Conservation (phyloP, 2,888 invertebrate genomes). For the Sphaerophoria rueppellii region DNA sequence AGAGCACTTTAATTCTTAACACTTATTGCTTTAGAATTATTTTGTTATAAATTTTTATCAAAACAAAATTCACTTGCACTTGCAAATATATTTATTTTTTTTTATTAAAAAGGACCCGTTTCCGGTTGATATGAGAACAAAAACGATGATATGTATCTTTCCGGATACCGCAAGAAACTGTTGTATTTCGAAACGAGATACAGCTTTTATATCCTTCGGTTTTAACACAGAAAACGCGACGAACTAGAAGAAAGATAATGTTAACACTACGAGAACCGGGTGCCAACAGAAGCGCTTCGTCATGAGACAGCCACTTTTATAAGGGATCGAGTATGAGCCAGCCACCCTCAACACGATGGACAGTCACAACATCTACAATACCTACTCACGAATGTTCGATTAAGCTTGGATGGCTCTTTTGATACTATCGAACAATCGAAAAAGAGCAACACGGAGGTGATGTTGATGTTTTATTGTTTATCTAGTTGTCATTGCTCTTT, state of each 20-base stretch:
- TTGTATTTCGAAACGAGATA: background rate
- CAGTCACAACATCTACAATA: background rate
- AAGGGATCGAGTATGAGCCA: background rate
- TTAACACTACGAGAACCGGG: slow-evolving; percentile 40
- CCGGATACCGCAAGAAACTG: background rate
- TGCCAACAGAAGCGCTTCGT: slow-evolving; percentile 34
- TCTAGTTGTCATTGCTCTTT: too few species aligned
- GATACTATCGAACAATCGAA: too few species aligned
- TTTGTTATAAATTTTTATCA: too few species aligned
- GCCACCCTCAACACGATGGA: background rate
- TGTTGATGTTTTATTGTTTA: too few species aligned
- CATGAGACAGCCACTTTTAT: slow-evolving; percentile 32
- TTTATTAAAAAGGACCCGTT: too few species aligned
- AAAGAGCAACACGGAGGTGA: too few species aligned
- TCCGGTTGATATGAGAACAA: background rate
- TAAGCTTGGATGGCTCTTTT: too few species aligned
- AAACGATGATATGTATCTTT: background rate
- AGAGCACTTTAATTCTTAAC: too few species aligned
- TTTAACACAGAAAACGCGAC: slow-evolving; percentile 1
- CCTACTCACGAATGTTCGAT: background rate
- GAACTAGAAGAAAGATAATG: slow-evolving; percentile 12
- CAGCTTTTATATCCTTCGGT: slow-evolving; percentile 54
- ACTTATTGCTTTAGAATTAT: too few species aligned
- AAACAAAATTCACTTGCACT: too few species aligned
- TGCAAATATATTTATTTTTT: too few species aligned